Evolutionary conservation across 1,140 invertebrate genomes (phyloP).

Genomic region (Drosophila prosaltans): DNA sequence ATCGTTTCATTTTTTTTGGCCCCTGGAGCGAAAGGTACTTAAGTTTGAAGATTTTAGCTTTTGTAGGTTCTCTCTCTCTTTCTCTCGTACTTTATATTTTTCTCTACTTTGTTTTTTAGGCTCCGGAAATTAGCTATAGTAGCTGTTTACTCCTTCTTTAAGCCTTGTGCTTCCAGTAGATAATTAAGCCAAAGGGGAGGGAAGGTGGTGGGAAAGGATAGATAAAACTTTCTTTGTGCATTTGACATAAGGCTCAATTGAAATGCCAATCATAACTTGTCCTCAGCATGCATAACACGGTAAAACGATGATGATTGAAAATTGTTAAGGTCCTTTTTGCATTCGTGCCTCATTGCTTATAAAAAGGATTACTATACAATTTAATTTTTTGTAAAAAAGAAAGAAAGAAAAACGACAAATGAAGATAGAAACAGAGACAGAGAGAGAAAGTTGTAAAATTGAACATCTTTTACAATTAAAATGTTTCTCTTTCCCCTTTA

Average conservation of each 20-base stretch:
- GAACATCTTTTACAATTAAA: constrained; percentile 61
- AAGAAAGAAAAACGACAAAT: neutral
- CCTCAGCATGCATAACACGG: constrained; percentile 46
- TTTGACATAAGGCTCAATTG: constrained; percentile 68
- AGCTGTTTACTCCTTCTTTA: constrained; percentile 19
- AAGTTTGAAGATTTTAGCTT: constrained; percentile 17
- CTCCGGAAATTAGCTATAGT: constrained; percentile 58
- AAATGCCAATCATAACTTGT: constrained; percentile 60
- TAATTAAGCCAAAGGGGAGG: neutral
- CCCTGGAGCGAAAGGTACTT: constrained; percentile 31
- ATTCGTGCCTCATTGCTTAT: constrained; percentile 61
- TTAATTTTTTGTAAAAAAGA: constrained; percentile 8
- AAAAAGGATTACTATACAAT: constrained; percentile 64
- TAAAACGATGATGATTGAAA: neutral
- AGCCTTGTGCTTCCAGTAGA: neutral
- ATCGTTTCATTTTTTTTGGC: constrained; percentile 27
- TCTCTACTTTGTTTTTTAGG: neutral
- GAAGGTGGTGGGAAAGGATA: neutral
- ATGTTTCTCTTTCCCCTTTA: constrained; percentile 28
- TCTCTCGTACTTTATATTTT: too few relatives aligned
- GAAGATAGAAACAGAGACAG: too few relatives aligned
- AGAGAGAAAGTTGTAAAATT: neutral
- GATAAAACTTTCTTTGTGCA: constrained; percentile 41
- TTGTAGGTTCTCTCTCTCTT: constrained; percentile 1
- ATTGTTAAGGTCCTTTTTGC: constrained; percentile 28